phyloP scores from a whole-genome alignment of 2,888 invertebrate species.

The Drosophila ezoana region DNA sequence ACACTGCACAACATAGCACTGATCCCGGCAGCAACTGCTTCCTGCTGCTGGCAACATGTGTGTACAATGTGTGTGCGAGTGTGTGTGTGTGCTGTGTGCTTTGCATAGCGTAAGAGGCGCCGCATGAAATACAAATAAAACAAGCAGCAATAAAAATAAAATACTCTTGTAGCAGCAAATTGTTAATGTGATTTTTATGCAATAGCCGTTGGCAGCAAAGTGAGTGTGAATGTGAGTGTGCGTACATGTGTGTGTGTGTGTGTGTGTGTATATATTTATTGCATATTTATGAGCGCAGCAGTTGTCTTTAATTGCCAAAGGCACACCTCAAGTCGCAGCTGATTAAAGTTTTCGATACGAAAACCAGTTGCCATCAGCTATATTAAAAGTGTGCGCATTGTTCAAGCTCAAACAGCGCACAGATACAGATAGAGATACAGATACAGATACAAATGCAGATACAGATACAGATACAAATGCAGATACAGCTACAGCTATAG shows the following conservation, averaged over 20 bases:
- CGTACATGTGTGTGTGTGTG: background rate
- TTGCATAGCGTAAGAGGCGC: slow-evolving; percentile 68
- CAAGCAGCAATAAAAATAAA: slow-evolving; percentile 81
- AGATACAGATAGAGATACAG: background rate
- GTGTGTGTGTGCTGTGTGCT: slow-evolving; percentile 35
- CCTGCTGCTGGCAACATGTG: slow-evolving; percentile 72
- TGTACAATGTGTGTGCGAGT: slow-evolving; percentile 47
- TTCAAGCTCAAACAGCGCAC: slow-evolving; percentile 12
- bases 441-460: slow-evolving; percentile 15
- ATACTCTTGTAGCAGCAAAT: slow-evolving; percentile 79
- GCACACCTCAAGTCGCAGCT: slow-evolving; percentile 34
- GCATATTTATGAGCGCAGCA: slow-evolving; percentile 69
- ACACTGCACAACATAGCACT: slow-evolving; percentile 41
- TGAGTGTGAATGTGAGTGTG: slow-evolving; percentile 3
- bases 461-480: background rate
- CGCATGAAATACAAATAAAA: slow-evolving; percentile 77
- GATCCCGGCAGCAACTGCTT: slow-evolving; percentile 34
- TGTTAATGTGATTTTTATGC: slow-evolving; percentile 82
- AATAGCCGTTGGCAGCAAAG: slow-evolving; percentile 41
- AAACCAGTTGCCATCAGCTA: slow-evolving; percentile 52
- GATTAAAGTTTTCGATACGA: slow-evolving; percentile 63
- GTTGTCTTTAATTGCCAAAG: slow-evolving; percentile 66
- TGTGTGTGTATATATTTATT: slow-evolving; percentile 54
- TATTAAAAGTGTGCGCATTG: slow-evolving; percentile 69
- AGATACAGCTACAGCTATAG: background rate